Conservation (phyloP, 2,797 vertebrate genomes). For the Megaceryle alcyon region DNA sequence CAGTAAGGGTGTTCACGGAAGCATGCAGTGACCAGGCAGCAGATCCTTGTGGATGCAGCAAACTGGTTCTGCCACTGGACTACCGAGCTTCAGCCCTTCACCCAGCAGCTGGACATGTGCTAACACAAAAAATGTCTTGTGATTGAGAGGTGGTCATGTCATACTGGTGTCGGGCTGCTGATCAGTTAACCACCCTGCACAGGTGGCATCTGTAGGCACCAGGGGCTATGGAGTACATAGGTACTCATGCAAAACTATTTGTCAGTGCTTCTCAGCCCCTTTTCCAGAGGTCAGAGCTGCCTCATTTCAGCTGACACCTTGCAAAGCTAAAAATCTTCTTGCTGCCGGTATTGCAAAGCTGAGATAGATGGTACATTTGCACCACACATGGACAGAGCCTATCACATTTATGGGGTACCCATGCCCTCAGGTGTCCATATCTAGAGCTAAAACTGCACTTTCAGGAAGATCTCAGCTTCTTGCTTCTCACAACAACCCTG, state of each 20-base stretch:
- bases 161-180: neutral
- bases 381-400: neutral
- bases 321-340: neutral
- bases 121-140: neutral
- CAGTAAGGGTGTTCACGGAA: neutral
- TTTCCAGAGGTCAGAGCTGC: neutral
- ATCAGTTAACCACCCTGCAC: neutral
- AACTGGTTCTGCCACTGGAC: neutral
- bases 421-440: neutral
- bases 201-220: neutral
- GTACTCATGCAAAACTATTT: neutral
- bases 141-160: neutral
- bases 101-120: neutral
- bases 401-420: neutral
- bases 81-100: neutral
- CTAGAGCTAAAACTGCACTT: neutral
- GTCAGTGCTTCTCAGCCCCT: neutral
- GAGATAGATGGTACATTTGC: neutral
- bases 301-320: neutral
- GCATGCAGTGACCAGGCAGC: neutral
- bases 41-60: neutral
- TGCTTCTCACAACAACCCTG: neutral
- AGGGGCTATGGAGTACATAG: fast-evolving
- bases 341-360: neutral
- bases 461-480: neutral